Percentiles rank a stretch among this genome's conserved stretches.
phyloP scores from a whole-genome alignment of 2,888 invertebrate genomes.

The Temnothorax rugatulus region DNA sequence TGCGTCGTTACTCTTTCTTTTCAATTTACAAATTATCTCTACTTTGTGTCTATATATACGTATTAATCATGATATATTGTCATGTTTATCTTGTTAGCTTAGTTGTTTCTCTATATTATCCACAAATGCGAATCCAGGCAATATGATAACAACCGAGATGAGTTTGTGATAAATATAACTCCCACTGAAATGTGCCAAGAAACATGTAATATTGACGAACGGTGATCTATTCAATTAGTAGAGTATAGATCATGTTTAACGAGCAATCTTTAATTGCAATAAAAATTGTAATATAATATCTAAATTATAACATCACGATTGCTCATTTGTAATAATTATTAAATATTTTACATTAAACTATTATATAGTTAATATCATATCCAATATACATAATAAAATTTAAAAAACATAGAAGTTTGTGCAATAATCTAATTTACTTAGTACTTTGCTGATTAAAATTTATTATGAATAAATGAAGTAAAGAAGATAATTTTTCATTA shows the following conservation, averaged over 20 bases:
- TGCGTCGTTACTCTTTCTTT: background rate
- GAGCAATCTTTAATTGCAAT: background rate
- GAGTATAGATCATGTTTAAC: background rate
- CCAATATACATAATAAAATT: background rate
- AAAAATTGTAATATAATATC: constrained; percentile 1
- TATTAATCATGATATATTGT: constrained; percentile 1
- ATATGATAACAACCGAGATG: background rate
- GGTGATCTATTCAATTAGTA: background rate
- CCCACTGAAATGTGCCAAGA: background rate
- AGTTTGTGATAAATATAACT: constrained; percentile 1
- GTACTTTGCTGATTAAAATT: background rate
- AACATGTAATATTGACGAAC: background rate
- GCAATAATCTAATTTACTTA: background rate
- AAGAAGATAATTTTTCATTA: background rate
- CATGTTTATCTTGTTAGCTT: background rate
- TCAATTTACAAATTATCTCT: background rate
- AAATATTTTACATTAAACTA: background rate
- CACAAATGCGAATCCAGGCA: background rate
- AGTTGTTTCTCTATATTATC: background rate
- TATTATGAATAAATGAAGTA: background rate
- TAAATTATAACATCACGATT: background rate
- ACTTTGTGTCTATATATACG: background rate
- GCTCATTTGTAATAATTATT: background rate
- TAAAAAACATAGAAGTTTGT: background rate
- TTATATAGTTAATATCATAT: background rate